phyloP scores from a whole-genome alignment of 2,888 invertebrate species.

The Scaptomyza tumidula region DNA sequence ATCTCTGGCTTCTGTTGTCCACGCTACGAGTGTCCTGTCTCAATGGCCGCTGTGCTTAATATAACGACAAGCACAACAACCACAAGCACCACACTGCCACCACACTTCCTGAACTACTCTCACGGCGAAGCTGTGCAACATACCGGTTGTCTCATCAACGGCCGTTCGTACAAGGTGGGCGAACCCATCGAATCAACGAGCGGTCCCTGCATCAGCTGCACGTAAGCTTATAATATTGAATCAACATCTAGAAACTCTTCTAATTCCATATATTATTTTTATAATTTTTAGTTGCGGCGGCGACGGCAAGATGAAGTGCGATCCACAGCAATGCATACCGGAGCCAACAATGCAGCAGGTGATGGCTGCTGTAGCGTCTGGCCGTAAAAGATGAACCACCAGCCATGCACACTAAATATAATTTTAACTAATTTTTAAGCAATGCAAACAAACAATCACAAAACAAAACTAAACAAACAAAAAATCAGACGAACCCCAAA shows the following conservation, averaged over 20 bases:
- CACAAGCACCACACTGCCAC: conserved; percentile 93
- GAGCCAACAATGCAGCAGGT: conserved; percentile 95
- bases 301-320: conserved; percentile 97
- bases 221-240: conserved; percentile 87
- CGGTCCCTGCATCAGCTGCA: conserved; percentile 97
- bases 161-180: conserved; percentile 93
- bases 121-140: conserved; percentile 89
- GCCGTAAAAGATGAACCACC: conserved; percentile 88
- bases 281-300: conserved; percentile 89
- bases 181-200: conserved; percentile 93
- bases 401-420: conserved; percentile 82
- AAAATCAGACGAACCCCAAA: conserved; percentile 49
- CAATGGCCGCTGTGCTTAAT: conserved; percentile 92
- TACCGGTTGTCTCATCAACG: conserved; percentile 94
- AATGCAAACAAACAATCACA: conserved; percentile 75
- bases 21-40: conserved; percentile 96
- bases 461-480: conserved; percentile 4
- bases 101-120: conserved; percentile 92
- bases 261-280: not conserved
- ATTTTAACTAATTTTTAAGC: conserved; percentile 81
- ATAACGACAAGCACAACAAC: conserved; percentile 94
- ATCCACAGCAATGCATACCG: conserved; percentile 95
- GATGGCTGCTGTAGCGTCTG: conserved; percentile 92
- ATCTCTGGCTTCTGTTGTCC: conserved; percentile 98
- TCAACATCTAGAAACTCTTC: not conserved